These are phyloP conservation scores for Chaitophorus viminalis DNA, from an alignment of 2,888 invertebrate genomes.

Conservation along the genomic window DNA sequence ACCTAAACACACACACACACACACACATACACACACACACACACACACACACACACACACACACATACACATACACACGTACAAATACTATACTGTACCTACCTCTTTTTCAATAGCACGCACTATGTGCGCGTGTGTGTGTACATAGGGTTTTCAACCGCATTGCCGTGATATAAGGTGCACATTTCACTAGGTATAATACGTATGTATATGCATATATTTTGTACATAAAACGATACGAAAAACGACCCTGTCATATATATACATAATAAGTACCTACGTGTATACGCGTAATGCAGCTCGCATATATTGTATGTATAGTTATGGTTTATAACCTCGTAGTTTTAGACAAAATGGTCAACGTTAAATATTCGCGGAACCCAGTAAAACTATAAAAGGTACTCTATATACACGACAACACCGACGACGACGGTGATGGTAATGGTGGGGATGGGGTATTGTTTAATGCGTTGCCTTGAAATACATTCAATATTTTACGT, in stretches of 20 bases:
- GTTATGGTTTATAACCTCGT: neutral
- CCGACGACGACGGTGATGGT: too few relatives aligned
- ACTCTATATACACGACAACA: too few relatives aligned
- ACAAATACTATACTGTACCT: neutral
- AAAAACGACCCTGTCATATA: neutral
- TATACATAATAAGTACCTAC: neutral
- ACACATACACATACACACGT: too few relatives aligned
- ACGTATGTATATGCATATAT: neutral
- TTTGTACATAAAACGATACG: neutral
- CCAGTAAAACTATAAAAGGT: too few relatives aligned
- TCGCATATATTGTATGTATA: too few relatives aligned
- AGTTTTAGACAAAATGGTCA: neutral
- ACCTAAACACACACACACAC: neutral
- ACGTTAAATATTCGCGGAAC: too few relatives aligned
- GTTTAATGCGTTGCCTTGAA: too few relatives aligned
- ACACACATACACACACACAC: neutral
- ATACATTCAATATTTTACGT: too few relatives aligned
- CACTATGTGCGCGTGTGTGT: neutral
- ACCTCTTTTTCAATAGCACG: constrained; percentile 24
- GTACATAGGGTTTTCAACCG: constrained; percentile 28
- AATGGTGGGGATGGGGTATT: too few relatives aligned
- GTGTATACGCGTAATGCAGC: too few relatives aligned
- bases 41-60: too few relatives aligned
- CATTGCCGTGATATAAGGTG: constrained; percentile 20
- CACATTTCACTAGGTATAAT: constrained; percentile 9